Base-by-base conservation (phyloP, 2,888 invertebrate species). In the Clivina fossor region DNA sequence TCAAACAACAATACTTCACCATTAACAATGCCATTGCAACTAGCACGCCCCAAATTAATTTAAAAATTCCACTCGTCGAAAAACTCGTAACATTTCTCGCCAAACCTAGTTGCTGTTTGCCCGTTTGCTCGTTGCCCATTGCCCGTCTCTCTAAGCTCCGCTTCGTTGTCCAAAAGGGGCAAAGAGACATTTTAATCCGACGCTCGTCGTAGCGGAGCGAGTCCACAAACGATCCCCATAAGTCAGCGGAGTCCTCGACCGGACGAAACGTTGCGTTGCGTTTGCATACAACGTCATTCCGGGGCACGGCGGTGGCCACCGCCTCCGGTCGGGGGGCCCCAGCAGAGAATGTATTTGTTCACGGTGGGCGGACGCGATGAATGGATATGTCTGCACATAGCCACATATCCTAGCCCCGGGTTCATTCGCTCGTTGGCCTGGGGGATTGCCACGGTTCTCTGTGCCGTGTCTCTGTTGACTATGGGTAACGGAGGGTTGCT, bases 181-280 rank as follows among this genome's bases (percentile, higher is more conserved):
- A n/a, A n/a, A n/a, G n/a, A 48, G 49, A 49, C 49, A 49, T 49
- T 49, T 49, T 49, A 49, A 49, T 49, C 49, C 49, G 15, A 20
- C 11, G 4, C n/a, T n/a, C n/a, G n/a, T n/a, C n/a, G n/a, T n/a
- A n/a, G n/a, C n/a, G n/a, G n/a, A n/a, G n/a, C 15, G 22, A 47
- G 47, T 47, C 47, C 47, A 33, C 47, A 47, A 47, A 47, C 47
- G 47, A 47, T 35, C 33, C 11, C 20, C 47, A 33, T 47, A 47
- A 47, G 22, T 47, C 47, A 47, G 33, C 32, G 22, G 33, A n/a
- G n/a, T n/a, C n/a, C n/a, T n/a, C n/a, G n/a, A n/a, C n/a, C n/a
- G n/a, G 33, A 22, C n/a, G 8, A n/a, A n/a, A n/a, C n/a, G n/a
- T n/a, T n/a, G n/a, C n/a, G n/a, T n/a, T n/a, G n/a, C n/a, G 41